Conservation (phyloP, 2,113 vertebrate genomes). For the Oreocharis arfaki region DNA sequence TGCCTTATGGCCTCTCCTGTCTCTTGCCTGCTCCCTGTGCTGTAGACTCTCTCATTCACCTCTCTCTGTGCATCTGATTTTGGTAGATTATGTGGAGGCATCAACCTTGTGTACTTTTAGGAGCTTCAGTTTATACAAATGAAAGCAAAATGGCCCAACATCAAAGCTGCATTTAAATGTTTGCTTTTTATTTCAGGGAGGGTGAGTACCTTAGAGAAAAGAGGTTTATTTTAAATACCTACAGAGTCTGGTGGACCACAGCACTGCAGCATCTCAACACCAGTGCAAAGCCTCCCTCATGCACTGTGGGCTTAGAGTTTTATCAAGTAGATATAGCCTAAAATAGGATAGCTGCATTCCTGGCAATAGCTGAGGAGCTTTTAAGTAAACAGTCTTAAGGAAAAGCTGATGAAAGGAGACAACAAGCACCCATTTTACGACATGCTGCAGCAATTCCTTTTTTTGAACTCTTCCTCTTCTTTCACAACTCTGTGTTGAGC, state of each 20-base stretch:
- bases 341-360: not conserved
- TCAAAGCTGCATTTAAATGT: not conserved
- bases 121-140: not conserved
- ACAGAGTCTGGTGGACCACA: not conserved
- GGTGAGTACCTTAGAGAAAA: not conserved
- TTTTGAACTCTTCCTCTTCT: not conserved
- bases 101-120: not conserved
- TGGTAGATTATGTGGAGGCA: not conserved
- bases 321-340: not conserved
- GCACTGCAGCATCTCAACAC: not conserved
- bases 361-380: not conserved
- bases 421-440: not conserved
- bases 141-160: not conserved
- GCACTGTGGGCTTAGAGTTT: not conserved
- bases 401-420: constrained; percentile 3
- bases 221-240: not conserved
- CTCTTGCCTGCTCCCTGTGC: not conserved
- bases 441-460: not conserved
- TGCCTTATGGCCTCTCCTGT: not conserved
- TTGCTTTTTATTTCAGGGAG: not conserved
- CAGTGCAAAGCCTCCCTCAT: not conserved
- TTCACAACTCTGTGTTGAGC: not conserved
- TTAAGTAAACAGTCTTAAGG: constrained; percentile 3
- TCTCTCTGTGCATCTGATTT: not conserved
- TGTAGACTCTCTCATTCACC: not conserved